phyloP scores from a whole-genome alignment of 2,888 invertebrate species.

The Notodonta dromedarius region DNA sequence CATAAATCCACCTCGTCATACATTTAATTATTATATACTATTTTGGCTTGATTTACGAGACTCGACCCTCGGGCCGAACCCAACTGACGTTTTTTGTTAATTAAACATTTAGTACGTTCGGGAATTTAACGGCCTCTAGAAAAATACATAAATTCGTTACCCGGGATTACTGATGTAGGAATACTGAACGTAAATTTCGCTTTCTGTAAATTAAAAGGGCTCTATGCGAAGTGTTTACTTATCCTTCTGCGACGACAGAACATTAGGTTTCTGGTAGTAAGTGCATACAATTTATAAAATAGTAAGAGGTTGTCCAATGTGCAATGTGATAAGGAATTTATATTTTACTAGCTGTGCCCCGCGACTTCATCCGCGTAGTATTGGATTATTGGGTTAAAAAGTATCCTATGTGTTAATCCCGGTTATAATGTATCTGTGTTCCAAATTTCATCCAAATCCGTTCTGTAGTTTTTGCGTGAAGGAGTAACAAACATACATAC shows the following conservation, averaged over 20 bases:
- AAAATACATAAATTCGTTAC: conserved; percentile 52
- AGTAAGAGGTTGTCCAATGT: too few species aligned
- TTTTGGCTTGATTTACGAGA: conserved; percentile 51
- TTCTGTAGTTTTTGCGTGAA: too few species aligned
- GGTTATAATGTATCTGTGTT: too few species aligned
- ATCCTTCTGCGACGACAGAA: conserved; percentile 1
- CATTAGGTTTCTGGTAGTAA: background rate
- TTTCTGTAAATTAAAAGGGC: conserved; percentile 8
- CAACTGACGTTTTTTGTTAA: conserved; percentile 46
- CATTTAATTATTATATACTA: conserved; percentile 71
- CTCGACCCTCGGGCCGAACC: background rate
- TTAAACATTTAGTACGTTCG: conserved; percentile 49
- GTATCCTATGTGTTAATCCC: too few species aligned
- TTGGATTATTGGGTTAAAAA: too few species aligned
- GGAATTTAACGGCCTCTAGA: conserved; percentile 51
- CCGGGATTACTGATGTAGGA: conserved; percentile 33
- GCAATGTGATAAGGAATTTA: too few species aligned
- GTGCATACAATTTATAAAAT: background rate
- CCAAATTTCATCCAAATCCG: too few species aligned
- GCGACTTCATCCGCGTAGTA: too few species aligned
- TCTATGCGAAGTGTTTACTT: background rate
- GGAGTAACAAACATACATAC: too few species aligned
- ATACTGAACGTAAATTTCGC: conserved; percentile 5
- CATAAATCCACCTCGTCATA: conserved; percentile 69
- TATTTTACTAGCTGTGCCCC: too few species aligned